Conservation (phyloP, 2,797 vertebrate genomes). For the Chelonia mydas region DNA sequence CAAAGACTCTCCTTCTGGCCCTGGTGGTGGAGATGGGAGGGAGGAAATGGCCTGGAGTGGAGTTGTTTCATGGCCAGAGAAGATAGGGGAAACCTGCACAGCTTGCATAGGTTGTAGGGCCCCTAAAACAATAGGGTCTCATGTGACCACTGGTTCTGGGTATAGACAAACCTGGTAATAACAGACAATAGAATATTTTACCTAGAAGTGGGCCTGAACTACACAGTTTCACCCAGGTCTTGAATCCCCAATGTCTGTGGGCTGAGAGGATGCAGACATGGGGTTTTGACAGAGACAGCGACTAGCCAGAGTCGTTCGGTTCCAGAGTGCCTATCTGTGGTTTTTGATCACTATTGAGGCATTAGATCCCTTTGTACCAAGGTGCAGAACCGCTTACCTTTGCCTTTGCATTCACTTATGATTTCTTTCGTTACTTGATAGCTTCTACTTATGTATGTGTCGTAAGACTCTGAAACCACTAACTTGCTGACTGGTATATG, state of each 20-base stretch:
- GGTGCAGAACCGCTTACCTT: slow-evolving; percentile 83
- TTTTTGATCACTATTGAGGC: neutral
- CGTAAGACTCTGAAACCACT: slow-evolving; percentile 93
- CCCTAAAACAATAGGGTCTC: neutral
- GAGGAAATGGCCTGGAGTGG: neutral
- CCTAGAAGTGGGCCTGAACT: neutral
- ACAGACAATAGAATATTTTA: accelerated
- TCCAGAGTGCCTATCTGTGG: neutral
- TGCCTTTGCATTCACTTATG: slow-evolving; percentile 92
- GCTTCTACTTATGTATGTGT: slow-evolving; percentile 96
- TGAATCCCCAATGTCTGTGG: accelerated
- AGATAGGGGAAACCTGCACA: neutral
- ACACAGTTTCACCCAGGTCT: neutral
- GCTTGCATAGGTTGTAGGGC: accelerated
- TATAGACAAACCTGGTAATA: accelerated
- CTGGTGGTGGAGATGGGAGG: neutral
- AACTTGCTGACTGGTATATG: slow-evolving; percentile 94
- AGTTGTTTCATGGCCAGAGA: neutral
- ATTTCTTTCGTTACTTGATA: slow-evolving; percentile 98
- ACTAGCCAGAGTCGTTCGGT: neutral
- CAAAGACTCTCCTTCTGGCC: neutral
- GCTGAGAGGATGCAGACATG: neutral
- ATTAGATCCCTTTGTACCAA: neutral
- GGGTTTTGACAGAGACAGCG: neutral
- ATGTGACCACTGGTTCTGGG: neutral